Base-by-base conservation (phyloP, 1,140 invertebrate genomes). In the Pararge aegeria region DNA sequence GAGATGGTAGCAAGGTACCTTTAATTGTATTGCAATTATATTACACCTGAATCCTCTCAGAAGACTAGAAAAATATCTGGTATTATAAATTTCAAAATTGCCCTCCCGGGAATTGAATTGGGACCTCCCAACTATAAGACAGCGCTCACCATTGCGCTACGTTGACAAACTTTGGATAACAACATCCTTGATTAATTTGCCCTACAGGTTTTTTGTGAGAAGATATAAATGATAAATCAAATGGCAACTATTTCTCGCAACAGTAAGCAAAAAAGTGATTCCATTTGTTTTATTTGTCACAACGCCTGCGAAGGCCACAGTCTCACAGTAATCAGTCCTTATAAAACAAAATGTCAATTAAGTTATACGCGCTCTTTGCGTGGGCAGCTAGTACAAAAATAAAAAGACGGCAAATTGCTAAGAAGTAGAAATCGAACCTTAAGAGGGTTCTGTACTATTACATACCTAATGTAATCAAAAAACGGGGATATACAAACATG, bases 281-380 rank as follows among this genome's bases (percentile, higher is more conserved):
- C 38, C 38, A 42, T 21, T 38, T 21, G 34, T 21, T 18, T 53
- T 53, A 38, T 53, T 53, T 53, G 30, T 53, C 20, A 38, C 13
- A 21, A 19, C 34, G 34, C n/a, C 16, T 53, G 18, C 37, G 34
- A 53, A 52, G 50, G 50, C 37, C 34, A 52, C 34, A 38, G 37
- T 15, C 12, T 38, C 34, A 16, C 38, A 42, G 30, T 52, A 20
- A 52, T 20, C 50, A 52, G 29, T 53, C 34, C 15, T 21, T 53
- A 53, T 38, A 53, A 53, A 53, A 38, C 51, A 20, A 53, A 53
- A 53, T 53, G 51, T 53, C 51, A 53, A 53, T 53, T 53, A 53
- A 53, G 37, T 37, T 42, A 34, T 34, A 4, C 16, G 38, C 16
- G 38, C 38, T 16, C 38, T 18, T 42, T 42, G 38, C 38, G 38